These are phyloP conservation scores for Emys orbicularis DNA, from an alignment of 2,797 vertebrate genomes.

Conservation along the genomic window DNA sequence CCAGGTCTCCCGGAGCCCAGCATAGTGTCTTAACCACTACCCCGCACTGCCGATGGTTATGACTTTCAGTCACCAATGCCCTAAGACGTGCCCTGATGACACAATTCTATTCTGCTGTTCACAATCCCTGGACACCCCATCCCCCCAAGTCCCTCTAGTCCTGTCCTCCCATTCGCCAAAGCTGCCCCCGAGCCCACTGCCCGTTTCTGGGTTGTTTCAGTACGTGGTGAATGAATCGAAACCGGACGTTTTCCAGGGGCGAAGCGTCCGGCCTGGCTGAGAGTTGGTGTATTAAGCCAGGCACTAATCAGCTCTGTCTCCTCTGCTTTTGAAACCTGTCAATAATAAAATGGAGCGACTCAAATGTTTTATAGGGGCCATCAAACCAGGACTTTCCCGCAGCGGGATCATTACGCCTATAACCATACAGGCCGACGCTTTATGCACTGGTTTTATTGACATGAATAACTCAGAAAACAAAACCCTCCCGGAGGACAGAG, in stretches of 20 bases:
- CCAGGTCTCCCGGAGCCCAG: neutral
- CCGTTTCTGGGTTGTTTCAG: neutral
- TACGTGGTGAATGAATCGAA: neutral
- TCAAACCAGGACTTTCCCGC: neutral
- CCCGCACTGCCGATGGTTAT: neutral
- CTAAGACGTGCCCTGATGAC: neutral
- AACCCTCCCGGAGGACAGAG: neutral
- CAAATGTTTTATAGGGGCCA: neutral
- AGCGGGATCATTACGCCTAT: neutral
- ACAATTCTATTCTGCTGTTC: neutral
- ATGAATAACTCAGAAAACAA: neutral
- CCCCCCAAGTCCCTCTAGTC: too few species aligned
- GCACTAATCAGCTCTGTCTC: neutral
- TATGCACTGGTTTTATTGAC: neutral
- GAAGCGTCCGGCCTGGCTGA: neutral
- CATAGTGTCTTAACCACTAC: neutral
- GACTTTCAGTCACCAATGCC: neutral
- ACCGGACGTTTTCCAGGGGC: neutral
- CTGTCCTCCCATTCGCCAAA: too few species aligned
- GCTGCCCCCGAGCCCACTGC: neutral
- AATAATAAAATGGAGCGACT: neutral
- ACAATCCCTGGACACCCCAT: neutral
- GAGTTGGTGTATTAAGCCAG: neutral
- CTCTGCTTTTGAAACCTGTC: neutral
- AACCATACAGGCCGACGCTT: neutral